Conservation (phyloP, 2,113 vertebrate genomes). For the Tragulus kanchil region DNA sequence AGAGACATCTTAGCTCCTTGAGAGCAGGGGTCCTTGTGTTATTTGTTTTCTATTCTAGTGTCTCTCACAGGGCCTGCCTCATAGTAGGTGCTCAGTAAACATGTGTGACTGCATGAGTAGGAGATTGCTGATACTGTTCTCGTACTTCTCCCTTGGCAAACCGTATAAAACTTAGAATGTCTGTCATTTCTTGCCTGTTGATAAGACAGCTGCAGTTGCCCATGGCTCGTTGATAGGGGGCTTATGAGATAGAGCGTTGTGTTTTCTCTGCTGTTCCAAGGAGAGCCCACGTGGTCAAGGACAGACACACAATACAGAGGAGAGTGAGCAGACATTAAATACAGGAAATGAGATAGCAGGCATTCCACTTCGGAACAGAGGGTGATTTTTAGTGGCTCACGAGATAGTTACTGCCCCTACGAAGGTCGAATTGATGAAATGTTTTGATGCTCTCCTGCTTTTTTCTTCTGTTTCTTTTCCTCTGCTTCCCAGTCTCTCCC, state of each 20-base stretch:
- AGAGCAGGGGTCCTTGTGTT: neutral
- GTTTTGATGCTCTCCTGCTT: neutral
- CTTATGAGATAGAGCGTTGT: neutral
- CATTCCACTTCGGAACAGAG: neutral
- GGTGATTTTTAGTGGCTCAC: neutral
- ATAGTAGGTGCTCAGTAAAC: neutral
- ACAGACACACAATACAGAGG: constrained; percentile 13
- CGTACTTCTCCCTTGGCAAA: constrained; percentile 38
- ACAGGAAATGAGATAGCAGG: neutral
- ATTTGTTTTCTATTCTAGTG: neutral
- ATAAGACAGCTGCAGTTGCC: constrained; percentile 4
- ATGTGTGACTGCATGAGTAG: neutral
- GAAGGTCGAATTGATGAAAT: neutral
- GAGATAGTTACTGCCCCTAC: neutral
- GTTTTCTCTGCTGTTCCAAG: constrained; percentile 20
- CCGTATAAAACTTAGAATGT: constrained; percentile 41
- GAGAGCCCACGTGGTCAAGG: neutral
- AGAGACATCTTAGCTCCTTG: neutral
- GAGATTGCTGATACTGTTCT: neutral
- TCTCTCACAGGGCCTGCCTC: neutral
- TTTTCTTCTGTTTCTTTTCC: neutral
- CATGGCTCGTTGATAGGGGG: neutral
- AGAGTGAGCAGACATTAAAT: neutral
- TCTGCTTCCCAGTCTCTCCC: neutral
- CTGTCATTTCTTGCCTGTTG: constrained; percentile 6